Evolutionary conservation across 2,797 vertebrate genomes (phyloP), one percentile per base, ranked within the genome.

Genomic region (Falco concolor): DNA sequence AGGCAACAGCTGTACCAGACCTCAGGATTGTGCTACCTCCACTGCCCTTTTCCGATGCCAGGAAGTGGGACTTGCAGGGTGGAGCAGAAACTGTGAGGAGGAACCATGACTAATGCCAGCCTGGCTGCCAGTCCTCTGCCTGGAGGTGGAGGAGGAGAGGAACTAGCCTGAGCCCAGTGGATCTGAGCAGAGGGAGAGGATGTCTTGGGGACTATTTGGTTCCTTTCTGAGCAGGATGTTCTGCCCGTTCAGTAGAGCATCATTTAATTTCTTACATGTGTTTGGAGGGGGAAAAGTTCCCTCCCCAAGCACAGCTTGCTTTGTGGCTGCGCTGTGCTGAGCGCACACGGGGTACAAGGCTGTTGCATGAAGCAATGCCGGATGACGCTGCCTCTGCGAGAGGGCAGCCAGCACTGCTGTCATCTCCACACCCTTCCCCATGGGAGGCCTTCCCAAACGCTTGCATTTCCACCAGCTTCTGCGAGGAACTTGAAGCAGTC

Each of bases 61-160:
- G 94, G 87, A 96, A 96, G 94, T 78, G 70, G 92, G 76, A 93
- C 92, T 93, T 3, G 18, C 23, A 68, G 96, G 90, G 94, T 95
- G 90, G 89, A 94, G 85, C 70, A 92, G 90, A 92, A 92, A 82
- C 53, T 70, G 21, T 23, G 38, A 63, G 54, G 72, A 93, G 72
- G 87, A 95, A 89, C 73, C 30, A 23, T 96, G 84, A 96, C 44
- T 95, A 94, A 94, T 36, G 49, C 28, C 87, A 87, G 76, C 74
- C 20, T 69, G 74, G 74, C 83, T 89, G 93, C 92, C n/a, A 63
- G 72, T 87, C 63, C 52, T 89, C 27, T 2, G 30, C 36, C 28
- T 13, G 6, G 8, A 45, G 28, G 56, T 38, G 38, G 24, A 57
- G 14, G 88, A 65, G 36, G 34, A 90, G 53, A 57, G 64, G 78